A percentile compares a stretch with the other conserved stretches of the same genome.
Conservation (phyloP, 2,113 vertebrate species). For the Notarius quadriscutis region DNA sequence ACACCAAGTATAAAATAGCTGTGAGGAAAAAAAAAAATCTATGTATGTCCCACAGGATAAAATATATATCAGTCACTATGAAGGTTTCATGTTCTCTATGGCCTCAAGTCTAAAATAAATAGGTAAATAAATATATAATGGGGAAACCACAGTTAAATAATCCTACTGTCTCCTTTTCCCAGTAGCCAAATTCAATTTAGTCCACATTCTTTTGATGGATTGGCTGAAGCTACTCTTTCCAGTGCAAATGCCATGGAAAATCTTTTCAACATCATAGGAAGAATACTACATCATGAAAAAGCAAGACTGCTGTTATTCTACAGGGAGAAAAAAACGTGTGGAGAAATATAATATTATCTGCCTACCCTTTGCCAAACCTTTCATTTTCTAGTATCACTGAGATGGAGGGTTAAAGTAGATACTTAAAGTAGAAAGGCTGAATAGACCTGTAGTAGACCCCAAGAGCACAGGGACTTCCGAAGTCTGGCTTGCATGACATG, state of each 20-base stretch:
- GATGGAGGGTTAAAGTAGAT: slow-evolving; percentile 8
- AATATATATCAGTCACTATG: slow-evolving; percentile 28
- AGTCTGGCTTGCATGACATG: slow-evolving; percentile 9
- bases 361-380: slow-evolving; percentile 6
- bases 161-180: slow-evolving; percentile 45
- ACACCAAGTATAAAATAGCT: background rate
- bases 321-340: slow-evolving; percentile 21
- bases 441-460: slow-evolving; percentile 18
- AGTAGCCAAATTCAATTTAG: slow-evolving; percentile 54
- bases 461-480: slow-evolving; percentile 36
- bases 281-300: slow-evolving; percentile 28
- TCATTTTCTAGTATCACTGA: slow-evolving; percentile 8
- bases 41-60: slow-evolving; percentile 20
- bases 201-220: slow-evolving; percentile 54
- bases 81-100: slow-evolving; percentile 34
- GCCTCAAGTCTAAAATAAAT: slow-evolving; percentile 31
- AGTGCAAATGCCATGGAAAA: slow-evolving; percentile 59
- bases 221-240: slow-evolving; percentile 56
- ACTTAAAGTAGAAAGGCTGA: background rate
- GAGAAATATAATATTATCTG: slow-evolving; percentile 21
- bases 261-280: slow-evolving; percentile 36
- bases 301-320: slow-evolving; percentile 23
- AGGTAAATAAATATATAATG: slow-evolving; percentile 51
- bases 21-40: background rate
- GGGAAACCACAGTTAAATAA: slow-evolving; percentile 47